Evolutionary conservation across 2,113 vertebrate species (phyloP).

Genomic region (Megalops atlanticus): DNA sequence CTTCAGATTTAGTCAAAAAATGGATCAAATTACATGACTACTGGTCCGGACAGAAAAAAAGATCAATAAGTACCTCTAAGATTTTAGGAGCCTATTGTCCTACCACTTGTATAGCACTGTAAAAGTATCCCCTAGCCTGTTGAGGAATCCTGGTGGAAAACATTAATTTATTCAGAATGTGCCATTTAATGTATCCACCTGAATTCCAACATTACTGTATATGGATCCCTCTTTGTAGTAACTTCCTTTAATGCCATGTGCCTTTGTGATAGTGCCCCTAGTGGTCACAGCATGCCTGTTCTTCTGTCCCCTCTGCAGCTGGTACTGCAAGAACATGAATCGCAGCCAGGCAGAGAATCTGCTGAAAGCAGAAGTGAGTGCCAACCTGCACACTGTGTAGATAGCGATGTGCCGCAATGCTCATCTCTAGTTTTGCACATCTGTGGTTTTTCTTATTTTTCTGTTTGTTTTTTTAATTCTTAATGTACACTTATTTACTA

Average conservation of each 20-base stretch:
- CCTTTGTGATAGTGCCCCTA: background rate
- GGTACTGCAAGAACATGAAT: constrained; percentile 95
- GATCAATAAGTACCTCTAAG: background rate
- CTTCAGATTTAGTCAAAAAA: background rate
- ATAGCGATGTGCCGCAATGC: background rate
- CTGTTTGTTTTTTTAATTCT: too few relatives aligned
- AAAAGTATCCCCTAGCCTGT: background rate
- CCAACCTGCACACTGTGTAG: background rate
- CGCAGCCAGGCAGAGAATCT: constrained; percentile 92
- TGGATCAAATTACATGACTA: background rate
- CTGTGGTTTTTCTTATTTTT: background rate
- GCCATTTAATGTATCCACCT: too few relatives aligned
- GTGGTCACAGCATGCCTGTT: background rate
- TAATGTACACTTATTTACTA: background rate
- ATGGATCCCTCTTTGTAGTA: background rate
- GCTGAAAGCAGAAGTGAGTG: constrained; percentile 85
- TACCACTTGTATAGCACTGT: background rate
- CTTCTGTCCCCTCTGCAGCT: constrained; percentile 68
- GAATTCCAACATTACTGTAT: too few relatives aligned
- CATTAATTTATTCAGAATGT: too few relatives aligned
- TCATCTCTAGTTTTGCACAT: background rate
- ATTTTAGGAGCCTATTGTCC: background rate
- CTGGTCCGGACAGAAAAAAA: background rate
- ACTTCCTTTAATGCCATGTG: background rate
- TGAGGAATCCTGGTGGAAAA: background rate